These are phyloP conservation scores for Troilus luridus DNA, from an alignment of 2,888 invertebrate genomes.

Conservation along the genomic window DNA sequence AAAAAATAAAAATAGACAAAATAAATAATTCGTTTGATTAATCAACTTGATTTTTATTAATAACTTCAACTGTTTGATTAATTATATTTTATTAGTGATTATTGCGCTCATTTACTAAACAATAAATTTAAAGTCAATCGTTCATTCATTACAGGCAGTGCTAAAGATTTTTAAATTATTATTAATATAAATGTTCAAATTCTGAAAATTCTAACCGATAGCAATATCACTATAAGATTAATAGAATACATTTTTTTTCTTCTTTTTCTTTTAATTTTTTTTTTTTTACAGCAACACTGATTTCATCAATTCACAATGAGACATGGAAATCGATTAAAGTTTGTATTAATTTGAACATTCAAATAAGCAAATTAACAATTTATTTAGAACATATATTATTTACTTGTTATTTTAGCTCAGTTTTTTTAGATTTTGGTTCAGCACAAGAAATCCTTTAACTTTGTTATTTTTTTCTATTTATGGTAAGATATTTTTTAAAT, in stretches of 20 bases:
- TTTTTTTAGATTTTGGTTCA: background rate
- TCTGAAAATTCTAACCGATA: background rate
- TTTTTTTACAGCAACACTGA: background rate
- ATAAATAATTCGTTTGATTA: background rate
- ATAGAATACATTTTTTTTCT: background rate
- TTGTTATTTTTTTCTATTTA: background rate
- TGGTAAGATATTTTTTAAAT: background rate
- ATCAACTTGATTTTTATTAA: background rate
- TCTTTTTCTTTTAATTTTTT: background rate
- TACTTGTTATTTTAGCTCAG: background rate
- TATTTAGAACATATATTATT: background rate
- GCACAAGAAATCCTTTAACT: background rate
- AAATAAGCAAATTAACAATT: background rate
- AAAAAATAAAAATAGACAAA: background rate
- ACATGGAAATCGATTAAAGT: background rate
- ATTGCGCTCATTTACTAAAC: background rate
- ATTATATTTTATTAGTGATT: background rate
- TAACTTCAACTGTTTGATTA: background rate
- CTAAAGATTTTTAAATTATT: background rate
- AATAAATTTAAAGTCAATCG: background rate
- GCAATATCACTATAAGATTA: constrained; percentile 18
- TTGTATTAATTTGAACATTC: background rate
- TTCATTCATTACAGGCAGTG: background rate
- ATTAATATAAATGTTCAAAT: background rate
- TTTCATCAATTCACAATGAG: background rate